phyloP scores from a whole-genome alignment of 1,140 invertebrate genomes.

The Ceratosolen fusciceps region DNA sequence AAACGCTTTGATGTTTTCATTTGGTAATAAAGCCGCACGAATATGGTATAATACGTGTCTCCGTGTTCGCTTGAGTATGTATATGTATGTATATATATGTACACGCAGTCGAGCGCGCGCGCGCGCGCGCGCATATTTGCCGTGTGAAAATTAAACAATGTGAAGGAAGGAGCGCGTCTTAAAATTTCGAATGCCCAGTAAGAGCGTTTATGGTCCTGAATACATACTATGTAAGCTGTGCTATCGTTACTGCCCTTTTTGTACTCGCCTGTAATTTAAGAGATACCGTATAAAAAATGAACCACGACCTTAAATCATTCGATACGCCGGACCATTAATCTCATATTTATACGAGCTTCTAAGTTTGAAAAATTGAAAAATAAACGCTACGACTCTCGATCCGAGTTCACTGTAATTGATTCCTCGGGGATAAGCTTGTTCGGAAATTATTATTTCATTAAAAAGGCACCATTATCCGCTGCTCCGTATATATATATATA shows the following conservation, averaged over 20 bases:
- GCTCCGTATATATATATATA: no score
- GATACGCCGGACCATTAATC: not conserved
- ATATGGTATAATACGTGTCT: no score
- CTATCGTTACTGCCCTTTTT: not conserved
- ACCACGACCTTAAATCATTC: not conserved
- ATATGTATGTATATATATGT: no score
- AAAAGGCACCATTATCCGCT: not conserved
- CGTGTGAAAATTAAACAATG: not conserved
- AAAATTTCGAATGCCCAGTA: not conserved
- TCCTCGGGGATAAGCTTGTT: not conserved
- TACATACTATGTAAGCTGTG: not conserved
- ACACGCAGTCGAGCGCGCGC: no score
- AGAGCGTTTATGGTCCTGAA: not conserved
- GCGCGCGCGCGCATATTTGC: no score
- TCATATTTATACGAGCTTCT: not conserved
- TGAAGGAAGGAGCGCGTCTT: not conserved
- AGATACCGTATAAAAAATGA: not conserved
- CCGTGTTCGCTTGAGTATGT: no score
- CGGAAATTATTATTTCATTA: conserved; percentile 10
- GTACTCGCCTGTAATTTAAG: not conserved
- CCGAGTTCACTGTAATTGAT: not conserved
- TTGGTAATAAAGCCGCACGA: no score
- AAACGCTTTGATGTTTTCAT: no score
- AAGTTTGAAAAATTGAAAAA: not conserved
- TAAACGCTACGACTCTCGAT: not conserved